Evolutionary conservation across 2,797 vertebrate species (phyloP), one percentile per base, ranked within the genome.

Genomic region (Oryzias sinensis): DNA sequence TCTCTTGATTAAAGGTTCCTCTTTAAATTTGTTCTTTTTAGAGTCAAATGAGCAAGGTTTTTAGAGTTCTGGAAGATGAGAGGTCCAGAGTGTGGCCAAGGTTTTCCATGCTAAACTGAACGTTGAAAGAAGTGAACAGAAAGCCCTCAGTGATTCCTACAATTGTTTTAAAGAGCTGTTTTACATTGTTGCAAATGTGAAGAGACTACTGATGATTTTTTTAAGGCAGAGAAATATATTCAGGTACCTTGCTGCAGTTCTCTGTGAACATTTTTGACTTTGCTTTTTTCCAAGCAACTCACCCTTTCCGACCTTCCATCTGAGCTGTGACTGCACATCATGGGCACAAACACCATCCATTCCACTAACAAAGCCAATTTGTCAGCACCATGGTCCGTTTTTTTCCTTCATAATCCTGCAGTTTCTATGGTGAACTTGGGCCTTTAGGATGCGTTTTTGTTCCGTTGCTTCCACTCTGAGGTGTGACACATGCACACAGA

Each of bases 141-240:
- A 3, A 50, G 7, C 11, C 57, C 33, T 17, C 48, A n/a, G 24
- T 24, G 24, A 43, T 55, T 59, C 49, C 70, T 76, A 54, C 43
- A 2, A 65, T 66, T 54, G 50, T 85, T 51, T 82, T 89, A 80
- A 91, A 74, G n/a, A 56, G 76, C 75, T 87, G 86, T 76, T 86
- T 86, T 74, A 71, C 82, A 62, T 88, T 53, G 15, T 89, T 90
- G 85, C 88, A 91, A 90, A 88, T 89, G 75, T 92, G 88, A 91
- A 88, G 84, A 85, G 80, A 78, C 86, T 87, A 85, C 89, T 91
- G 89, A 89, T 89, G 90, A 91, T 87, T 87, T 87, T 87, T 87
- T 87, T 91, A 89, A 85, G 88, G 86, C 89, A 91, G 88, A 77
- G 87, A 90, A 82, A 90, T 92, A 85, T 87, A 91, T 80, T 91